Evolutionary conservation across 2,888 invertebrate genomes (phyloP), one percentile per base, ranked within the genome.

Genomic region (Spialia ferax): DNA sequence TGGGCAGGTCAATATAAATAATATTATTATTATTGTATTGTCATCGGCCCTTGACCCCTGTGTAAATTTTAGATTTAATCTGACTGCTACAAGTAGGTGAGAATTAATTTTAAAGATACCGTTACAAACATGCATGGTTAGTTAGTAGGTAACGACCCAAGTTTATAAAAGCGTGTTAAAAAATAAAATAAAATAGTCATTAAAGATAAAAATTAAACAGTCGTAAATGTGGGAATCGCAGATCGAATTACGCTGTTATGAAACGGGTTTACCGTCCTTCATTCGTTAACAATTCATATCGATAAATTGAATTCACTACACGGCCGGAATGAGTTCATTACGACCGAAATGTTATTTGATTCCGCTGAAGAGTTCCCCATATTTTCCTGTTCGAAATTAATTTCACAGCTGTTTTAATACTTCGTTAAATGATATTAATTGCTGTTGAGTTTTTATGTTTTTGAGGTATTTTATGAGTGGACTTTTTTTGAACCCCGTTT

Each of bases 281-380:
- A 35, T 29, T 62, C 64, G 57, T 65, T 65, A 56, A 59, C 57
- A 65, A 59, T 65, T 65, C 64, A 65, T 59, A 48, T 45, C n/a
- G 64, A 59, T 57, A 64, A 61, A 65, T 65, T 65, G 64, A 65
- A 59, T 65, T 26, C 50, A 35, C 20, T 38, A 56, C 38, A 64
- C 35, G n/a, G 50, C 7, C n/a, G 56, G n/a, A 56, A 65, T 65
- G 65, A 38, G 50, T 57, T 65, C 65, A 65, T 65, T 65, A 65
- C 57, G 57, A 52, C 23, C 50, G 35, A 57, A 65, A 55, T 23
- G 56, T 32, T 64, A 32, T 48, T 56, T 56, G 62, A 52, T 23
- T 56, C 56, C 15, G 20, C 15, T 54, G 26, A 45, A 22, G 48
- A 13, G 32, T 32, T 50, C 55, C 4, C 15, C 5, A 38, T 60